Conservation (phyloP, 2,888 invertebrate genomes). For the Ormyrus nitidulus region DNA sequence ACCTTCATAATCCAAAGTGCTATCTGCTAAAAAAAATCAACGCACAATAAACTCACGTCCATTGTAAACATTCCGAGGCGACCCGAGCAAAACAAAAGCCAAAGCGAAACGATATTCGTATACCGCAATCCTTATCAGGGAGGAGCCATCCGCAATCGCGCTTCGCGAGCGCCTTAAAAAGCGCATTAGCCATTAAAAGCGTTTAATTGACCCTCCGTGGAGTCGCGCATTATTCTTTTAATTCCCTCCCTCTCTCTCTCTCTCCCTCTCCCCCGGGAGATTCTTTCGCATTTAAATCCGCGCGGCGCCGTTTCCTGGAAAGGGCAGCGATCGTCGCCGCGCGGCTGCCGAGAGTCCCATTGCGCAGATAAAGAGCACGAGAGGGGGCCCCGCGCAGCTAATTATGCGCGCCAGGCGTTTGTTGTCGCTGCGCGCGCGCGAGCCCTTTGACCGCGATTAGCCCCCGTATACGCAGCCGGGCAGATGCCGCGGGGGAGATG, state of each 20-base stretch:
- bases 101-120: too few relatives aligned
- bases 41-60: too few relatives aligned
- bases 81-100: too few relatives aligned
- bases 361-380: neutral
- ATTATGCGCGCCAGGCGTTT: constrained; percentile 33
- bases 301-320: constrained; percentile 33
- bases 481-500: constrained; percentile 36
- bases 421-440: neutral
- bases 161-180: neutral
- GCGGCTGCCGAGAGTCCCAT: neutral
- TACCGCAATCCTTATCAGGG: too few relatives aligned
- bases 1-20: too few relatives aligned
- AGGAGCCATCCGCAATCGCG: neutral
- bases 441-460: constrained; percentile 46
- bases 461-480: neutral
- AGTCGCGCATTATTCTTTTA: constrained; percentile 24
- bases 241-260: neutral
- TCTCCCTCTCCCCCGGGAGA: neutral
- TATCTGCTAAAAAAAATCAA: too few relatives aligned
- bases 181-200: neutral
- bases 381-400: neutral
- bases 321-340: constrained; percentile 2
- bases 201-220: constrained; percentile 15
- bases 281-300: constrained; percentile 23
- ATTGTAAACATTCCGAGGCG: too few relatives aligned